Percentiles rank a stretch among this genome's conserved stretches.
phyloP scores from a whole-genome alignment of 2,888 invertebrate species.

The Camptogramma bilineatum region DNA sequence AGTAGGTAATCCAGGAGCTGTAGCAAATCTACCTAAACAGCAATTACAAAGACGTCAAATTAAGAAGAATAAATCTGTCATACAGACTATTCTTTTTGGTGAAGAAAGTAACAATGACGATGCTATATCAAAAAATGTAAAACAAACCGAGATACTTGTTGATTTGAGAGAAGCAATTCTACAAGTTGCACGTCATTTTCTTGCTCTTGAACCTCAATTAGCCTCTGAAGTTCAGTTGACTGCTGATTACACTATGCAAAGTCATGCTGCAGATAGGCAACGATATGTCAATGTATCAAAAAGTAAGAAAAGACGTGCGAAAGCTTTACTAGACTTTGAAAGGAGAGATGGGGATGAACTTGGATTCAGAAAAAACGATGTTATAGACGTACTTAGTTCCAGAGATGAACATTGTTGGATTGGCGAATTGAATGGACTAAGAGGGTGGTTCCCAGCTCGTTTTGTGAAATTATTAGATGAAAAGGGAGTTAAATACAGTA shows the following conservation, averaged over 20 bases:
- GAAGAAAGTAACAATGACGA: slow-evolving; percentile 92
- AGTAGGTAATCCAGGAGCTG: slow-evolving; percentile 95
- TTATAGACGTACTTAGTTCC: slow-evolving; percentile 98
- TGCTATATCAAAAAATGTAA: slow-evolving; percentile 97
- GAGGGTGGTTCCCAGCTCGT: slow-evolving; percentile 99
- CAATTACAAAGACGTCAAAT: slow-evolving; percentile 94
- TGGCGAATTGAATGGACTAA: slow-evolving; percentile 97
- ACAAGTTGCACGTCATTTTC: slow-evolving; percentile 96
- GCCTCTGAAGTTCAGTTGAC: slow-evolving; percentile 91
- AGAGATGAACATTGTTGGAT: slow-evolving; percentile 99
- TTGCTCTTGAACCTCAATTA: slow-evolving; percentile 95
- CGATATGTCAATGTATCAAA: slow-evolving; percentile 97
- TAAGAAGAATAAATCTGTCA: slow-evolving; percentile 95
- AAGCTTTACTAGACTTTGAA: slow-evolving; percentile 98
- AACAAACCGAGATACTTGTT: slow-evolving; percentile 99
- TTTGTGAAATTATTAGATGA: slow-evolving; percentile 98
- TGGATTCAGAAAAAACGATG: slow-evolving; percentile 99
- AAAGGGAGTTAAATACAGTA: slow-evolving; percentile 89
- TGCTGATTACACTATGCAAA: slow-evolving; percentile 98
- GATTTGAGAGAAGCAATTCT: slow-evolving; percentile 98
- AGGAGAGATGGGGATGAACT: slow-evolving; percentile 99
- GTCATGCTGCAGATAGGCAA: slow-evolving; percentile 97
- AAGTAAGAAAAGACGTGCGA: slow-evolving; percentile 95
- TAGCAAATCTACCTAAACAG: slow-evolving; percentile 97
- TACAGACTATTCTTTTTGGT: slow-evolving; percentile 95